phyloP scores from a whole-genome alignment of 2,888 invertebrate species.

The Agrotis segetum region DNA sequence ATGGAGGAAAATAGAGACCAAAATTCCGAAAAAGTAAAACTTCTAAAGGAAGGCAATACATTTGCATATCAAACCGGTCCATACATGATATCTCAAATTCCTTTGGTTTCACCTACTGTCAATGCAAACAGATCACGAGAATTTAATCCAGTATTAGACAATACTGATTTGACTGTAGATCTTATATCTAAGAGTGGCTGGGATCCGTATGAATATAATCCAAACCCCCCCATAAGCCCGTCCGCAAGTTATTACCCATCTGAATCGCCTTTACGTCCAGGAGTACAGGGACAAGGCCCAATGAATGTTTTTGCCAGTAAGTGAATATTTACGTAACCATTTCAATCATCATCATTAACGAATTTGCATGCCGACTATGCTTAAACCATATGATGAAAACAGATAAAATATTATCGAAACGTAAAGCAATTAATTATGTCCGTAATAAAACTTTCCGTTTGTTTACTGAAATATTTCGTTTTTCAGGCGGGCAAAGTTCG shows the following conservation, averaged over 20 bases:
- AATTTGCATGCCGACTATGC: neutral
- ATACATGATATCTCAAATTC: neutral
- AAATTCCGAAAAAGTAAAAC: neutral
- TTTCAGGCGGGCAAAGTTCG: constrained; percentile 58
- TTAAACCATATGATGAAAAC: constrained; percentile 17
- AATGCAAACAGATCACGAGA: constrained; percentile 16
- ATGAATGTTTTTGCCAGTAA: constrained; percentile 19
- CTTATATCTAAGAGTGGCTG: constrained; percentile 30
- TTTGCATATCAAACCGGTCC: constrained; percentile 3
- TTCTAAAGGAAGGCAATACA: constrained; percentile 2
- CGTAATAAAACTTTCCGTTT: constrained; percentile 51
- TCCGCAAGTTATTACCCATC: constrained; percentile 34
- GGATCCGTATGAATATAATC: constrained; percentile 25
- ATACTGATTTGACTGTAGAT: constrained; percentile 8
- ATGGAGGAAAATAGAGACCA: neutral
- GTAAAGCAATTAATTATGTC: constrained; percentile 39
- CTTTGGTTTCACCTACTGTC: constrained; percentile 5
- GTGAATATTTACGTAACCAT: constrained; percentile 17
- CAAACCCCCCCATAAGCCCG: constrained; percentile 24
- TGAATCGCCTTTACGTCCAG: constrained; percentile 29
- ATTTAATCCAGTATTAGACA: constrained; percentile 19
- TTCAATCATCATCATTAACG: neutral
- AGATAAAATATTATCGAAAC: constrained; percentile 30
- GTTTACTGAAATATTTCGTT: constrained; percentile 52
- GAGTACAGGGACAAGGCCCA: neutral